Conservation (phyloP, 1,140 invertebrate species). For the Diachasma alloeum region DNA sequence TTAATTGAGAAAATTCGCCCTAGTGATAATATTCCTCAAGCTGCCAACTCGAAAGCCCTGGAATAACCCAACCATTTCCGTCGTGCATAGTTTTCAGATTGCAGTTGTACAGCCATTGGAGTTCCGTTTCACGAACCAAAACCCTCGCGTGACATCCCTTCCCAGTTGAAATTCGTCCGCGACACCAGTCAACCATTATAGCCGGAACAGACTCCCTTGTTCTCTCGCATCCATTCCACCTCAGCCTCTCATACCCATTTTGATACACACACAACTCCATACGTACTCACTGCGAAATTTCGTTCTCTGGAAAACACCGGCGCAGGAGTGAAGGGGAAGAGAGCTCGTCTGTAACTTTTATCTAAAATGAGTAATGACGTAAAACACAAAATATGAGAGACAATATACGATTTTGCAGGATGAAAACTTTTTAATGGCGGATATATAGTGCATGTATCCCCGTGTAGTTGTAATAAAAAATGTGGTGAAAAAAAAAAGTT, state of each 20-base stretch:
- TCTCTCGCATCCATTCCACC: neutral
- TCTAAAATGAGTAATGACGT: slow-evolving; percentile 10
- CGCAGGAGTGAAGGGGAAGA: neutral
- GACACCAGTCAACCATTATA: neutral
- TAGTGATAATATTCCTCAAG: neutral
- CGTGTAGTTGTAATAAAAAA: neutral
- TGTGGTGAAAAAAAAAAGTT: neutral
- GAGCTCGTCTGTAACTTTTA: neutral
- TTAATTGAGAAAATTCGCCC: neutral
- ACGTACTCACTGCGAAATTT: neutral
- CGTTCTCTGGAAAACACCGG: neutral
- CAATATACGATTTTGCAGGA: slow-evolving; percentile 6
- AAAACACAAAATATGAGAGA: slow-evolving; percentile 8
- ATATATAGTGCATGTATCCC: neutral
- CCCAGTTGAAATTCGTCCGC: neutral
- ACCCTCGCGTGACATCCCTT: neutral
- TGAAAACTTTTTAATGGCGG: slow-evolving; percentile 9
- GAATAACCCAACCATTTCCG: neutral
- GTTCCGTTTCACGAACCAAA: neutral
- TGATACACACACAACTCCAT: neutral
- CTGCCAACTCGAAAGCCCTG: neutral
- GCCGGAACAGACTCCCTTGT: neutral
- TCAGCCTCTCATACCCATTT: neutral
- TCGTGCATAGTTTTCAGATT: slow-evolving; percentile 10
- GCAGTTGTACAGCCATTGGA: neutral